Conservation (phyloP, 2,797 vertebrate genomes). For the Poeciliopsis turneri region DNA sequence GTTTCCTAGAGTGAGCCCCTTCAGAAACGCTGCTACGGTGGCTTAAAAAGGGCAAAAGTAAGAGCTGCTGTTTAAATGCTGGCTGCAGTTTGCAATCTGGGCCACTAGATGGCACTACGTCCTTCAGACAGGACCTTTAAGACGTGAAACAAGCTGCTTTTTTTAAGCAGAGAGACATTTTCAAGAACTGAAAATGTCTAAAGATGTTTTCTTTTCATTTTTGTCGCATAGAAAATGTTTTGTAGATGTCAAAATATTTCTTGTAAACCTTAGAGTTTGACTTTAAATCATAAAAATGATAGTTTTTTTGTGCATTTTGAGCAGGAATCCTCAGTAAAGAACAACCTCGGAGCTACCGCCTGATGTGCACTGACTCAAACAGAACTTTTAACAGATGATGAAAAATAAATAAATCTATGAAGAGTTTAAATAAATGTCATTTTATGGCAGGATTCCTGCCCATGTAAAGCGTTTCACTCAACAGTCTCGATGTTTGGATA, state of each 20-base stretch:
- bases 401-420: slow-evolving; percentile 23
- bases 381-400: slow-evolving; percentile 32
- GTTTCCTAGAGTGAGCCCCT: background rate
- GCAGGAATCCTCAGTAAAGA: slow-evolving; percentile 11
- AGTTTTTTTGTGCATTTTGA: background rate
- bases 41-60: background rate
- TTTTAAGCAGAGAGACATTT: background rate
- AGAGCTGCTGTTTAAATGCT: background rate
- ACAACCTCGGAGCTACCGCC: slow-evolving; percentile 30
- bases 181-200: background rate
- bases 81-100: background rate
- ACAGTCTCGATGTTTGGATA: background rate
- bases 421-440: slow-evolving; percentile 24
- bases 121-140: background rate
- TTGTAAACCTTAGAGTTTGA: background rate
- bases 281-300: background rate
- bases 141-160: background rate
- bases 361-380: slow-evolving; percentile 39
- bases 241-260: background rate
- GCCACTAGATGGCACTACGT: slow-evolving; percentile 11
- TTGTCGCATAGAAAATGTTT: background rate
- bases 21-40: background rate
- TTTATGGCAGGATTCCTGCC: slow-evolving; percentile 13
- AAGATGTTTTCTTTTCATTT: background rate
- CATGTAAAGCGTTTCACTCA: slow-evolving; percentile 9